A percentile compares a stretch with the other conserved stretches of the same genome.
phyloP scores from a whole-genome alignment of 2,113 vertebrate genomes.

The Laticauda laticaudata region DNA sequence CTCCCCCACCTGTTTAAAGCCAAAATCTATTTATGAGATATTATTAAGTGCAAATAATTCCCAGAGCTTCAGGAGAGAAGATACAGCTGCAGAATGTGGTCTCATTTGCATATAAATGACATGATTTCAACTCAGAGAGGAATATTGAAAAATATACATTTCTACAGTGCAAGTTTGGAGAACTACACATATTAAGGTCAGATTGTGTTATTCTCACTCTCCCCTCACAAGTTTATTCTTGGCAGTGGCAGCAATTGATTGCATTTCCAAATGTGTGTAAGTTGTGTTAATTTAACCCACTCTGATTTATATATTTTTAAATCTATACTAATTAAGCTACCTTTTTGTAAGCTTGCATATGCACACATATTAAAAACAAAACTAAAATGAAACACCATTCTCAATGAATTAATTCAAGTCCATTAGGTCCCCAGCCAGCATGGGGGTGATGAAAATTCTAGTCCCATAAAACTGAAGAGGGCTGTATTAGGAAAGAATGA shows the following conservation, averaged over 20 bases:
- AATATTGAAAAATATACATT: slow-evolving; percentile 75
- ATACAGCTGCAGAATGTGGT: slow-evolving; percentile 70
- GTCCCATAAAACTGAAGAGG: not conserved
- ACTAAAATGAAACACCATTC: not conserved
- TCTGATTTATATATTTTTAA: slow-evolving; percentile 50
- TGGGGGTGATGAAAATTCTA: not conserved
- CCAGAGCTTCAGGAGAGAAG: slow-evolving; percentile 68
- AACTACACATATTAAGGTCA: slow-evolving; percentile 71
- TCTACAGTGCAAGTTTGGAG: slow-evolving; percentile 69
- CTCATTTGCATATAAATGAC: slow-evolving; percentile 83
- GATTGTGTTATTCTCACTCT: slow-evolving; percentile 61
- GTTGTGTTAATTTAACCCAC: slow-evolving; percentile 48
- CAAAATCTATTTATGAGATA: slow-evolving; percentile 77
- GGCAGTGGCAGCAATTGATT: slow-evolving; percentile 58
- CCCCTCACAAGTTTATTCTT: slow-evolving; percentile 58
- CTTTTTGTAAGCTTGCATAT: slow-evolving; percentile 47
- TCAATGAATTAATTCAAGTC: not conserved
- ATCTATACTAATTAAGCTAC: slow-evolving; percentile 66
- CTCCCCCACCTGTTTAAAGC: slow-evolving; percentile 61
- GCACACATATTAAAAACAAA: not conserved
- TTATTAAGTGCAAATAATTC: slow-evolving; percentile 83
- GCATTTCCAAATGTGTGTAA: slow-evolving; percentile 54
- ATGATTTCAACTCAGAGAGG: slow-evolving; percentile 74
- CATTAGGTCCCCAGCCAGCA: not conserved
- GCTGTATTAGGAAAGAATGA: not conserved